Evolutionary conservation across 2,888 invertebrate genomes (phyloP), one percentile per base, ranked within the genome.

Genomic region (Gordius sp.): DNA sequence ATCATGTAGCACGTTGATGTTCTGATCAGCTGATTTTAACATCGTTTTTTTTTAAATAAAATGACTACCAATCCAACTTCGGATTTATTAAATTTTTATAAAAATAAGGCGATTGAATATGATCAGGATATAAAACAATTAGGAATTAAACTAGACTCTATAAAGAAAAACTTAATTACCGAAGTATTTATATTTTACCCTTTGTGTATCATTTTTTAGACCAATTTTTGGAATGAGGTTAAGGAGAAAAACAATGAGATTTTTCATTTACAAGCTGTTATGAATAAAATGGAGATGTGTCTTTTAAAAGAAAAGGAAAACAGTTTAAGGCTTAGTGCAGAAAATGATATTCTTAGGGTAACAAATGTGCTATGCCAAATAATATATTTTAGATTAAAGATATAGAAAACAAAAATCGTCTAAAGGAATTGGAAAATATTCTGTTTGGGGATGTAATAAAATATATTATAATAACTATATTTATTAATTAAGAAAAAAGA

Each of bases 121-220:
- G 47, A 47, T 18, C 8, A 47, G 47, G 47, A 47, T n/a, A 47
- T 47, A n/a, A 47, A n/a, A 47, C 8, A 8, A n/a, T 47, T 47
- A 47, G 20, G 4, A 18, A 47, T 18, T 8, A 47, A 20, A 20
- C 8, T 47, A n/a, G 47, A 47, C 4, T 13, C 8, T 18, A 47
- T 47, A 18, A 8, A 47, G 20, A 47, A 47, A 47, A n/a, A 20
- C 20, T 18, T 4, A 18, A n/a, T 20, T 18, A 47, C 4, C 20
- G n/a, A 47, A 23, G 47, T 47, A 13, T n/a, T 13, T 13, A 13
- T 13, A 33, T 33, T 33, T 33, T 33, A 33, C 39, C n/a, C n/a
- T 13, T 33, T 13, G 8, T 33, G 8, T n/a, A n/a, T n/a, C n/a
- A n/a, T n/a, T 47, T 47, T 47, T 13, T 33, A 47, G 47, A 13